Percentiles rank a stretch among this genome's conserved stretches.
Evolutionary conservation across 2,888 invertebrate species (phyloP).

Genomic region (Meandrusa payeni): DNA sequence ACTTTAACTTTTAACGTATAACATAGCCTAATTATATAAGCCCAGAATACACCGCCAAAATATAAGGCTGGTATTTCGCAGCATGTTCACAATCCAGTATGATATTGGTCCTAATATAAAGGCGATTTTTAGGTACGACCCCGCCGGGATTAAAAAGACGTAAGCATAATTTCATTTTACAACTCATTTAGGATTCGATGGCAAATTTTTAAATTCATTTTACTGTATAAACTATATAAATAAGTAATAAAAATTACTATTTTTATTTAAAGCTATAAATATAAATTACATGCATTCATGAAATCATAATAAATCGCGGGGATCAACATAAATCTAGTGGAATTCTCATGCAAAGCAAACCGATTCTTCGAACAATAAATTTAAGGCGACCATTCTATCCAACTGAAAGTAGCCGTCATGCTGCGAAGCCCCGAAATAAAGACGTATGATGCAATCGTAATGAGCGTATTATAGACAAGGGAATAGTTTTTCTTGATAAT

Average conservation of each 20-base stretch:
- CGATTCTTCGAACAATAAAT: slow-evolving; percentile 18
- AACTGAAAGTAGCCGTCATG: slow-evolving; percentile 17
- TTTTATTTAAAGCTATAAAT: slow-evolving; percentile 7
- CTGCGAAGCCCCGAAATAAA: slow-evolving; percentile 10
- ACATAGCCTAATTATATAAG: neutral
- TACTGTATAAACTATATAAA: no score
- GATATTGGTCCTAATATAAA: no score
- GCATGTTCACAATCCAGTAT: no score
- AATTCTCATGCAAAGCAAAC: slow-evolving; percentile 18
- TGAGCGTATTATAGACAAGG: neutral
- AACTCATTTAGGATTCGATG: no score
- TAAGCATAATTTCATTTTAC: no score
- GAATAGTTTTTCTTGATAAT: slow-evolving; percentile 5
- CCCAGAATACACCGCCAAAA: no score
- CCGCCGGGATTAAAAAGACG: no score
- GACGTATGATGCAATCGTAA: slow-evolving; percentile 14
- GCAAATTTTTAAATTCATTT: no score
- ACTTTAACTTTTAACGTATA: no score
- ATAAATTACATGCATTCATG: neutral
- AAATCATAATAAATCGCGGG: slow-evolving; percentile 15
- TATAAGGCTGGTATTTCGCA: no score
- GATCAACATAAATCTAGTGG: slow-evolving; percentile 17
- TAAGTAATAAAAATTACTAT: no score
- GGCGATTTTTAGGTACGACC: no score
- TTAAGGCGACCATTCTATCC: slow-evolving; percentile 20